Evolutionary conservation across 1,140 invertebrate species (phyloP), one percentile per base, ranked within the genome.

Genomic region (Linepithema humile): DNA sequence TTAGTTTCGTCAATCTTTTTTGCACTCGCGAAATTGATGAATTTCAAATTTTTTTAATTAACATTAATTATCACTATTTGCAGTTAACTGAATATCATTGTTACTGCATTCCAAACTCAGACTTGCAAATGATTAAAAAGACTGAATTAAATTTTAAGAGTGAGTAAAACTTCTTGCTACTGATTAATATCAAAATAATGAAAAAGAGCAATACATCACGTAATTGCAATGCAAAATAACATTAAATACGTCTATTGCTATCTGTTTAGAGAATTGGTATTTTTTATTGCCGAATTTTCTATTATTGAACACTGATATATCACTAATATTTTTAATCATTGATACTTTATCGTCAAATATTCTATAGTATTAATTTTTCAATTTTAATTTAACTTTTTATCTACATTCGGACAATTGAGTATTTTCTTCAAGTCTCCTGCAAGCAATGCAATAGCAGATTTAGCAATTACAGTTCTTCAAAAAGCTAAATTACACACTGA

Each of bases 11-110:
- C 26, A 17, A 48, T 65, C 12, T n/a, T n/a, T n/a, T 35, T 64
- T 10, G n/a, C 73, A 64, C 57, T 64, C 55, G 55, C 72, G 38
- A 17, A 62, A 15, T 74, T 23, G 20, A 59, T 40, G 26, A n/a
- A 40, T 62, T 6, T 73, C 57, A 6, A 10, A 38, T 26, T 20
- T 1, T 57, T 57, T 73, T 15, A 3, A 35, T 15, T 20, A 57
- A 57, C 15, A 15, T 40, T 35, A 20, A 3, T 17, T 20, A 38
- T 3, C 15, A 9, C 15, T 59, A 17, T 7, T 73, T 15, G 7
- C 15, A 73, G 32, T 55, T 26, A 69, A 69, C 10, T 5, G 3
- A 26, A 70, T n/a, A 20, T 50, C 20, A 69, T 67, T 48, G 17
- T 53, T 53, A 53, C n/a, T n/a, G n/a, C n/a, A n/a, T n/a, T n/a